These are phyloP conservation scores for Solen grandis DNA, from an alignment of 1,140 invertebrate species.

Conservation along the genomic window DNA sequence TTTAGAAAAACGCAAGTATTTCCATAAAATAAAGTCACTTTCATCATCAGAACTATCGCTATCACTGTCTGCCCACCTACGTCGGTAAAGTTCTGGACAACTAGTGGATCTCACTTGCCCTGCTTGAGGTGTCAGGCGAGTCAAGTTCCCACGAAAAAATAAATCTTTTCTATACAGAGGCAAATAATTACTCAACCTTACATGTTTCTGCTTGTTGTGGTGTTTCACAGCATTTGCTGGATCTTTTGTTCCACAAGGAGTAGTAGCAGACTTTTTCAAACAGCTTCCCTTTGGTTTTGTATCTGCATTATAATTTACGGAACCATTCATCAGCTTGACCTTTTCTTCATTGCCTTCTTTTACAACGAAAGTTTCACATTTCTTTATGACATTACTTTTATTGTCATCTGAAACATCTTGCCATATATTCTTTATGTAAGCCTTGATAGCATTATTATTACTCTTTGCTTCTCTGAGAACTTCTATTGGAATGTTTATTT, in stretches of 20 bases:
- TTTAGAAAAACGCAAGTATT: constrained; percentile 49
- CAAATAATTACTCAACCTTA: constrained; percentile 55
- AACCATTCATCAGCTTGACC: constrained; percentile 21
- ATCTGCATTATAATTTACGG: not conserved
- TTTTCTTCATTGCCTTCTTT: constrained; percentile 34
- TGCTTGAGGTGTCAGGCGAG: constrained; percentile 41
- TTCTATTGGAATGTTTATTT: constrained; percentile 56
- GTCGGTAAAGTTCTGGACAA: constrained; percentile 68
- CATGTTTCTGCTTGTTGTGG: constrained; percentile 34
- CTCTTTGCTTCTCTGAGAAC: constrained; percentile 62
- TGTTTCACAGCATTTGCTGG: not conserved
- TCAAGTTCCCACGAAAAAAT: constrained; percentile 74
- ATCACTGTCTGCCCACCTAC: constrained; percentile 37
- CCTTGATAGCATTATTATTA: constrained; percentile 57
- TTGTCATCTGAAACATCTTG: not conserved
- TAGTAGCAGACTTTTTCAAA: constrained; percentile 26
- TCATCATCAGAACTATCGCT: constrained; percentile 51
- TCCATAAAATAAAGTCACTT: constrained; percentile 22
- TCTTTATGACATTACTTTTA: constrained; percentile 33
- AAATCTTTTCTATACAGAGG: constrained; percentile 75
- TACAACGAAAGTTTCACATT: constrained; percentile 18
- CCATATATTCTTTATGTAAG: constrained; percentile 21
- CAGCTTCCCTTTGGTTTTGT: constrained; percentile 16
- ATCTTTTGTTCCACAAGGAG: constrained; percentile 3
- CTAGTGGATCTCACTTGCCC: constrained; percentile 62